Evolutionary conservation across 1,140 invertebrate genomes (phyloP), one percentile per base, ranked within the genome.

Genomic region (silkworm (Bombyx mori)): DNA sequence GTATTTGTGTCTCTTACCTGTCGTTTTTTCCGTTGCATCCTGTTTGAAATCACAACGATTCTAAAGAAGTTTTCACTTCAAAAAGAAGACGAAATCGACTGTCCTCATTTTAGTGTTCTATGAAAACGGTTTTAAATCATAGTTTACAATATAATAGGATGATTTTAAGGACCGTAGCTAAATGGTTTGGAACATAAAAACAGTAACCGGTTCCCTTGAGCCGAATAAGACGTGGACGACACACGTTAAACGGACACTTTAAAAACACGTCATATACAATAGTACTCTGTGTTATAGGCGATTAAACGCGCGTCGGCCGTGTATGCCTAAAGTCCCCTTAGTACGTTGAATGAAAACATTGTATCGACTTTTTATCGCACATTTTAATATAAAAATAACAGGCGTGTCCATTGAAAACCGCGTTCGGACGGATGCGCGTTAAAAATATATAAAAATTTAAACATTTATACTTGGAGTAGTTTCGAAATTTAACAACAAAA

Each of bases 311-410:
- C 53, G 26, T 54, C 44, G 45, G 45, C 12, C 53, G 43, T 22
- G n/a, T 6, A 12, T 44, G 52, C 4, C 26, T 35, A 35, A 35
- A 35, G 26, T 35, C 26, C 26, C 26, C 26, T 35, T 43, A 53
- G 52, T 44, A 52, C 52, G 62, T 66, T 72, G 62, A 69, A 67
- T 65, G 61, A 59, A 61, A 66, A 68, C 68, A 67, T 67, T 67
- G 66, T 69, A 63, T 56, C 45, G 44, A n/a, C 26, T 46, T 65
- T 73, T 73, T 71, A 71, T 70, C 45, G 61, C 45, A 49, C 42
- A 58, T 58, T 63, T 71, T 69, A 69, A 73, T 71, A 71, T 54
- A 61, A 44, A 46, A 42, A 58, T 67, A 71, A 69, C 61, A 71
- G 8, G 52, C 54, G 44, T 60, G 44, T 42, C 56, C 46, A 58